Percentiles rank a stretch among this genome's conserved stretches.
Conservation (phyloP, 2,888 invertebrate species). For the Melinaea marsaeus region DNA sequence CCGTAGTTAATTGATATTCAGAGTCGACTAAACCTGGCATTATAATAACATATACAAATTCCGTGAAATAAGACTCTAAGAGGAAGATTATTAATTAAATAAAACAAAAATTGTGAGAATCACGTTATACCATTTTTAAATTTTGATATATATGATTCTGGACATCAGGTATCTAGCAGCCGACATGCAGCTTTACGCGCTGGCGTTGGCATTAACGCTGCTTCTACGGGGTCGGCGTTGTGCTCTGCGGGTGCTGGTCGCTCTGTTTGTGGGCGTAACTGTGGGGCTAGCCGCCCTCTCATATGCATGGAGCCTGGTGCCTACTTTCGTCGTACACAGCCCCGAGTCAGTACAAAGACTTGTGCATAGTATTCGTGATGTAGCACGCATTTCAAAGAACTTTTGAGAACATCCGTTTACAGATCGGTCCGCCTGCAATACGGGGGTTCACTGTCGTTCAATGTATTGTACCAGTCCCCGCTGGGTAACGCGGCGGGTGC, state of each 20-base stretch:
- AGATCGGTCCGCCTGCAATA: constrained; percentile 59
- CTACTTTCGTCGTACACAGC: constrained; percentile 61
- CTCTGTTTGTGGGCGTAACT: constrained; percentile 43
- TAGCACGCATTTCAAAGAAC: too few species aligned
- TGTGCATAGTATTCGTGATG: not conserved
- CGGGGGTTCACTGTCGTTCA: constrained; percentile 56
- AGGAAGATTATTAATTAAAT: too few species aligned
- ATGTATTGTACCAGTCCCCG: constrained; percentile 69
- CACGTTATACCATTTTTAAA: not conserved
- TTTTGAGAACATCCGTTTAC: too few species aligned
- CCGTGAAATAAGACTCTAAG: too few species aligned
- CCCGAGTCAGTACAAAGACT: constrained; percentile 54
- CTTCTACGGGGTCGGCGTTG: constrained; percentile 49
- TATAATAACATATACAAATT: too few species aligned
- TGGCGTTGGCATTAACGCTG: constrained; percentile 52
- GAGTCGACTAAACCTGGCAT: too few species aligned
- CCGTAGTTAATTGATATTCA: not conserved
- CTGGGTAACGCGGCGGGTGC: constrained; percentile 65
- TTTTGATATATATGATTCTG: not conserved
- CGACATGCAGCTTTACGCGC: constrained; percentile 68
- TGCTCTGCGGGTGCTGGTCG: constrained; percentile 44
- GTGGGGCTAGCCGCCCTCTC: constrained; percentile 47
- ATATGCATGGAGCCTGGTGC: constrained; percentile 56
- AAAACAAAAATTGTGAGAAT: too few species aligned
- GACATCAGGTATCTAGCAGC: constrained; percentile 65